These are phyloP conservation scores for Hypotaenidia philippensis DNA, from an alignment of 2,797 vertebrate genomes.

Conservation along the genomic window DNA sequence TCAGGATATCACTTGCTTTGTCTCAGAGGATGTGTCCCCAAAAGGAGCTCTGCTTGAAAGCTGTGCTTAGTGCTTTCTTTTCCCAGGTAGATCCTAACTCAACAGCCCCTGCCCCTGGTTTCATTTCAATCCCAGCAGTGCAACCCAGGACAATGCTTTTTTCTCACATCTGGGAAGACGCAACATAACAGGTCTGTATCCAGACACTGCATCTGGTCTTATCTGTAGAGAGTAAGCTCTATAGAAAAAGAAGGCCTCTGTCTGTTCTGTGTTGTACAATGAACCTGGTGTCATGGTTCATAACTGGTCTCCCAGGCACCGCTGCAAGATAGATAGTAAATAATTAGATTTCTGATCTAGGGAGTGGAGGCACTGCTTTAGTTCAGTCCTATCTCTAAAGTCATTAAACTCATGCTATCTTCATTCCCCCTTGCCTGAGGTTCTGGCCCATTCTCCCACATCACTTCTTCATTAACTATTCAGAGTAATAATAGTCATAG, in stretches of 20 bases:
- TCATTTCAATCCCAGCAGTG: background rate
- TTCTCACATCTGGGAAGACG: background rate
- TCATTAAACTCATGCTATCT: background rate
- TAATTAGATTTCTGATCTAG: constrained; percentile 24
- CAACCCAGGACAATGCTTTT: background rate
- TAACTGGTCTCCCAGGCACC: background rate
- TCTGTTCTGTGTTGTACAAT: background rate
- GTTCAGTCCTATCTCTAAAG: constrained; percentile 6
- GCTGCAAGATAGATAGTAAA: background rate
- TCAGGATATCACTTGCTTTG: background rate
- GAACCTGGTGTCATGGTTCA: background rate
- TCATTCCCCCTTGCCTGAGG: background rate
- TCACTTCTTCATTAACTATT: background rate
- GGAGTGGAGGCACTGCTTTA: background rate
- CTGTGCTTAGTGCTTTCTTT: background rate
- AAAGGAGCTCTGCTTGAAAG: background rate
- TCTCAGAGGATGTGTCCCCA: background rate
- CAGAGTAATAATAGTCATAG: background rate
- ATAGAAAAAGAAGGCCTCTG: background rate
- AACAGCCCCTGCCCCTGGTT: background rate
- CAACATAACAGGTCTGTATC: background rate
- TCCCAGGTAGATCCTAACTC: background rate
- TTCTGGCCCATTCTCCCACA: background rate
- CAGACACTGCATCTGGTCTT: background rate
- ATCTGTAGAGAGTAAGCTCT: background rate